Base-by-base conservation (phyloP, 2,113 vertebrate species). In the Psittacula cyanocephala region DNA sequence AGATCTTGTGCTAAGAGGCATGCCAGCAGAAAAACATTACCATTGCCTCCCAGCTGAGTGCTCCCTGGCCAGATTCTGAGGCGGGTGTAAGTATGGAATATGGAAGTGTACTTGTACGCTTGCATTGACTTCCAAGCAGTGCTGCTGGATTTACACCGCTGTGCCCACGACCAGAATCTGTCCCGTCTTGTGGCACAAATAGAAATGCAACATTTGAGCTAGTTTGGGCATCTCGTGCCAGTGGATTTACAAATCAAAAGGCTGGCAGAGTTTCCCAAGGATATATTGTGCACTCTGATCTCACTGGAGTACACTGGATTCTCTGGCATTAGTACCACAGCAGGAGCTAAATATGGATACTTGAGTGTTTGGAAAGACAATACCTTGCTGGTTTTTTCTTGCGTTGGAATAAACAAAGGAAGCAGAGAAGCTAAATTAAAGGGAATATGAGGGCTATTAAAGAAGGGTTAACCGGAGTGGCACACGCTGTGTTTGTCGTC, bases 341-440 rank as follows among this genome's bases (percentile, higher is more conserved):
- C 88, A 92, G 74, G 83, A 95, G 83, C 95, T 94, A 97, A 91
- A 93, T 92, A 96, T 84, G 95, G 95, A 64, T 71, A 76, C 74
- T 75, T 55, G 69, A 75, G 72, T 91, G 83, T 94, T 94, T 93
- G 90, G 90, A 94, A 93, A 90, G 88, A 93, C 90, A 93, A 84
- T 91, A 93, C 67, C 62, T 81, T 64, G 69, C 80, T 91, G 60
- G 43, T 11, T 92, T 88, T 84, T 64, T 81, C 80, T 91, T 84
- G 33, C 13, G 3, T 5, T 71, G 52, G n/a, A 76, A 86, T 74
- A 69, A 93, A 92, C 52, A 93, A 95, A 89, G 91, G 75, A 50
- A 52, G 31, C 49, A 70, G 68, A 86, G 46, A 39, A 62, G 29
- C 7, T 5, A 6, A 75, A 67, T 53, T 72, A 19, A 84, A 52